Evolutionary conservation across 2,113 vertebrate species (phyloP).

Genomic region (Microcebus ravelobensis): DNA sequence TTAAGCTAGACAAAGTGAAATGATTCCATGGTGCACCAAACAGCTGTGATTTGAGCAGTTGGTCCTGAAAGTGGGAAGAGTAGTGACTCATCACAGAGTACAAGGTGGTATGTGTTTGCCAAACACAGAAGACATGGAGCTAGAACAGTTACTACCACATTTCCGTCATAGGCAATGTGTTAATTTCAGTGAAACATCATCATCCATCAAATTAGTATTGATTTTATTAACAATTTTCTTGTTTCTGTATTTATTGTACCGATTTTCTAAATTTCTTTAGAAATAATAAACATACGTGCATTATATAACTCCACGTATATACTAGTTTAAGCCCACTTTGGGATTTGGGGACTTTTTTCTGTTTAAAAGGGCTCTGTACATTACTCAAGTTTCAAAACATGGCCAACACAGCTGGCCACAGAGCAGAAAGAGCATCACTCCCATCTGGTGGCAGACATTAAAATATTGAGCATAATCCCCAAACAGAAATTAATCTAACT

Average conservation of each 20-base stretch:
- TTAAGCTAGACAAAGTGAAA: not conserved
- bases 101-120: not conserved
- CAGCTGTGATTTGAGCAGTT: not conserved
- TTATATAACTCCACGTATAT: not conserved
- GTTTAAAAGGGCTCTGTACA: not conserved
- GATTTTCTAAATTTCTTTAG: not conserved
- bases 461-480: constrained; percentile 30
- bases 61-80: not conserved
- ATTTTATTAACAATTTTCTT: not conserved
- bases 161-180: not conserved
- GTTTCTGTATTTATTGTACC: not conserved
- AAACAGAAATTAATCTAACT: constrained; percentile 60
- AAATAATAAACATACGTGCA: not conserved
- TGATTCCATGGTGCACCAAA: not conserved
- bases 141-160: not conserved
- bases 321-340: not conserved
- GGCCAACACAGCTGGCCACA: constrained; percentile 28
- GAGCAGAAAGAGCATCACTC: constrained; percentile 30
- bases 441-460: constrained; percentile 56
- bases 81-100: not conserved
- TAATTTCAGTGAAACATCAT: not conserved
- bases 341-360: not conserved
- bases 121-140: not conserved
- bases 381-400: constrained; percentile 42
- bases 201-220: not conserved